Evolutionary conservation across 2,888 invertebrate species (phyloP), one percentile per base, ranked within the genome.

Genomic region (Nebria brevicollis): DNA sequence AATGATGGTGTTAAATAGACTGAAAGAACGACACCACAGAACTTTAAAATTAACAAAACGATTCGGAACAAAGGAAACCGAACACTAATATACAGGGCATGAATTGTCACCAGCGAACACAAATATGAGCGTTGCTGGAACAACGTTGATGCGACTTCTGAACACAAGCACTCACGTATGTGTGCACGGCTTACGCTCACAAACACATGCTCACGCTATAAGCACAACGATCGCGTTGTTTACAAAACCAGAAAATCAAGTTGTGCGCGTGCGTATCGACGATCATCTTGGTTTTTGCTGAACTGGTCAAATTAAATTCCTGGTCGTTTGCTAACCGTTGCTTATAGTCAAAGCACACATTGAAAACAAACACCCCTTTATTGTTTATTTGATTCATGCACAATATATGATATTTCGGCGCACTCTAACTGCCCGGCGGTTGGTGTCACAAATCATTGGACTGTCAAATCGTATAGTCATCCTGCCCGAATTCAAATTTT

Each of bases 171-270:
- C 54, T 54, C 54, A 8, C 54, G 54, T 54, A 54, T 54, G 54
- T 54, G 54, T 54, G 54, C 8, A 54, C n/a, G 13, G 73, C 41
- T 34, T 15, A 73, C 20, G 68, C 70, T 66, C 54, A 26, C 68
- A 64, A 64, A 77, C 42, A 70, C 20, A 20, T 25, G 15, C 42
- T 15, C 73, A 78, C 20, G 66, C 78, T 64, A 78, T 70, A 54
- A 54, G 64, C 41, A 73, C 43, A 75, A 64, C 70, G 75, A 80
- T 74, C 75, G 79, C 72, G 43, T 20, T 72, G 73, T 41, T 73
- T 41, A 65, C 41, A 34, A 75, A 80, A 80, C 80, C 80, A 75
- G 80, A 80, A 80, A 80, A 75, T 80, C 80, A 75, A 80, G 80
- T 80, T 80, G 54, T 70, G 72, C 80, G 75, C 80, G 72, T 70